phyloP scores from a whole-genome alignment of 1,140 invertebrate genomes.

The Pseudomyrmex cubaensis region DNA sequence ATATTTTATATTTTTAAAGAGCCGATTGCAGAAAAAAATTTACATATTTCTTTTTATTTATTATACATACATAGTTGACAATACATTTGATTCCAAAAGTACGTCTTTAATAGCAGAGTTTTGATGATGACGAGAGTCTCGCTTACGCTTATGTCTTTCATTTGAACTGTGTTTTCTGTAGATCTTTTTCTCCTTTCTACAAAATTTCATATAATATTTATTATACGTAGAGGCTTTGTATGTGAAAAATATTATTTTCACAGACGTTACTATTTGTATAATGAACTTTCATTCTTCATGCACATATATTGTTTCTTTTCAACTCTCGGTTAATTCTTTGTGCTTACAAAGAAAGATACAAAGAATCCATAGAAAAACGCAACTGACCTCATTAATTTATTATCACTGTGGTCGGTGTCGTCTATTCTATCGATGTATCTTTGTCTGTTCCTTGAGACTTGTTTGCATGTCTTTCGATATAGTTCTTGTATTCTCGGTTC shows the following conservation, averaged over 20 bases:
- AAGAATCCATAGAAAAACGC: slow-evolving; percentile 2
- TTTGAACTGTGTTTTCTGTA: not conserved
- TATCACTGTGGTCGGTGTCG: not conserved
- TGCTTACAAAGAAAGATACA: too few relatives aligned
- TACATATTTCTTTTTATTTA: slow-evolving; percentile 20
- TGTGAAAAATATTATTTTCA: not conserved
- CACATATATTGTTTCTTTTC: not conserved
- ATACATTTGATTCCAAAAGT: not conserved
- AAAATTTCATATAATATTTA: not conserved
- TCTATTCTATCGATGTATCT: not conserved
- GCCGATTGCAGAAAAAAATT: too few relatives aligned
- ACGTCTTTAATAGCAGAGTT: slow-evolving; percentile 2
- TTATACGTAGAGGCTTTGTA: too few relatives aligned
- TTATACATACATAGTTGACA: not conserved
- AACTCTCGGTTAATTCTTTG: not conserved
- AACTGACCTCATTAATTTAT: slow-evolving; percentile 34
- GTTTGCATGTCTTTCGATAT: not conserved
- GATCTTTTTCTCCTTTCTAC: slow-evolving; percentile 38
- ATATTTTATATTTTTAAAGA: not conserved
- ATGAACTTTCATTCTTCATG: not conserved
- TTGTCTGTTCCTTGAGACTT: not conserved
- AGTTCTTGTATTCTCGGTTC: slow-evolving; percentile 28
- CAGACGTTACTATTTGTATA: not conserved
- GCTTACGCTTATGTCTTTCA: not conserved
- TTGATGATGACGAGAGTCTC: slow-evolving; percentile 18